phyloP scores from a whole-genome alignment of 2,888 invertebrate genomes.

The Microplitis manilae region DNA sequence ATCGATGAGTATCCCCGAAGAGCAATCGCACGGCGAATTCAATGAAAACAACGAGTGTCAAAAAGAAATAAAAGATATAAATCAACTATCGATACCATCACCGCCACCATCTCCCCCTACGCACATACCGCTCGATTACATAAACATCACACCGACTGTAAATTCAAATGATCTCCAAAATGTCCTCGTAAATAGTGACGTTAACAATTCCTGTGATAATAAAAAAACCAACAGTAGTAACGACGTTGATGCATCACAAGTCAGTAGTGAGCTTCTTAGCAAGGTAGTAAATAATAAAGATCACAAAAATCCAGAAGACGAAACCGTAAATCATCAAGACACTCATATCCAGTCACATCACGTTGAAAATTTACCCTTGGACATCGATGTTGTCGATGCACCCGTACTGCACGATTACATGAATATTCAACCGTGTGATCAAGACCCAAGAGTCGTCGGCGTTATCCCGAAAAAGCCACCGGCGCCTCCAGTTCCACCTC shows the following conservation, averaged over 20 bases:
- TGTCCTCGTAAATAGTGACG: constrained; percentile 33
- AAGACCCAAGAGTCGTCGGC: constrained; percentile 52
- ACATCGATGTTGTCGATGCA: constrained; percentile 52
- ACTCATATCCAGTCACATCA: constrained; percentile 45
- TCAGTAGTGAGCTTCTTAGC: constrained; percentile 32
- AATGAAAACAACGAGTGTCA: constrained; percentile 44
- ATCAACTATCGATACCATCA: constrained; percentile 45
- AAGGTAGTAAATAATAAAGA: constrained; percentile 35
- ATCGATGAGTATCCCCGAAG: constrained; percentile 54
- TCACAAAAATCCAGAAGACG: constrained; percentile 24
- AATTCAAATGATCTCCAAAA: constrained; percentile 39
- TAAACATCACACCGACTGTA: constrained; percentile 52
- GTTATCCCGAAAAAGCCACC: constrained; percentile 57
- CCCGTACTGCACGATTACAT: constrained; percentile 63
- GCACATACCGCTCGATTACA: constrained; percentile 63
- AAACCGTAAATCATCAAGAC: constrained; percentile 40
- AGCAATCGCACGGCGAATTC: constrained; percentile 36
- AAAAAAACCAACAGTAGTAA: constrained; percentile 28
- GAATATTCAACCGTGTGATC: constrained; percentile 56
- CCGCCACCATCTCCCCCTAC: constrained; percentile 61
- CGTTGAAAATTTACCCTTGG: constrained; percentile 49
- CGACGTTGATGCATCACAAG: constrained; percentile 29
- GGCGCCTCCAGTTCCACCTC: constrained; percentile 65
- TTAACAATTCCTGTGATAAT: constrained; percentile 19
- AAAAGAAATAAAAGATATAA: constrained; percentile 52